Base-by-base conservation (phyloP, 1,140 invertebrate genomes). In the Hesperophylax magnus region DNA sequence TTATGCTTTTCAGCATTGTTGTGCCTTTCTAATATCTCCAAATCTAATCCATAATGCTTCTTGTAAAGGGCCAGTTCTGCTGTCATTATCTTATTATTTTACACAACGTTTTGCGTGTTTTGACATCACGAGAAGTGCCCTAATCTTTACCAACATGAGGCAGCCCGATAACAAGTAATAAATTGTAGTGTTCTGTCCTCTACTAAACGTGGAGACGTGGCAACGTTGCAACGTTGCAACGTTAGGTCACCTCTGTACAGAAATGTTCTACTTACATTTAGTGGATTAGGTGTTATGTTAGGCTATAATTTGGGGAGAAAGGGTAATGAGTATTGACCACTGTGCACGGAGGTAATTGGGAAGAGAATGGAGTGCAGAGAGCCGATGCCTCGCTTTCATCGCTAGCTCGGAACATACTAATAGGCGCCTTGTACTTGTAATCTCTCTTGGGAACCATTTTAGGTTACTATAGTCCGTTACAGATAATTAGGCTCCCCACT, bases 261-360 rank as follows among this genome's bases (percentile, higher is more conserved):
- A 56, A 56, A 74, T 74, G 53, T 74, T 74, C 39, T 78, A 78
- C 76, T 78, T 39, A 39, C 65, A 71, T 18, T 69, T 69, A 69
- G 39, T 54, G 77, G 69, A 78, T 53, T 78, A 78, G 31, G 77
- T 34, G 58, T 27, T 27, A 27, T 27, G 8, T 39, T 78, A 78
- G 77, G 77, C 53, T 78, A 78, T 39, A 31, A 71, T 52, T 54
- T 54, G 77, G 77, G 27, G 77, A 78, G 77, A 69, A 69, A 78
- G 77, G 63, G 77, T 78, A 47, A 47, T 47, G 39, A 47, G 39
- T 47, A 78, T 52, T 78, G 15, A 61, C 17, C 22, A 60, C 7
- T 60, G 27, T 58, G 54, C 54, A 7, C 14, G 74, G 27, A 20
- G 53, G 9, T 47, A 47, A 47, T 47, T 14, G 39, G 53, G 72